phyloP scores from a whole-genome alignment of 2,888 invertebrate genomes.

The Hydropsyche betteni region DNA sequence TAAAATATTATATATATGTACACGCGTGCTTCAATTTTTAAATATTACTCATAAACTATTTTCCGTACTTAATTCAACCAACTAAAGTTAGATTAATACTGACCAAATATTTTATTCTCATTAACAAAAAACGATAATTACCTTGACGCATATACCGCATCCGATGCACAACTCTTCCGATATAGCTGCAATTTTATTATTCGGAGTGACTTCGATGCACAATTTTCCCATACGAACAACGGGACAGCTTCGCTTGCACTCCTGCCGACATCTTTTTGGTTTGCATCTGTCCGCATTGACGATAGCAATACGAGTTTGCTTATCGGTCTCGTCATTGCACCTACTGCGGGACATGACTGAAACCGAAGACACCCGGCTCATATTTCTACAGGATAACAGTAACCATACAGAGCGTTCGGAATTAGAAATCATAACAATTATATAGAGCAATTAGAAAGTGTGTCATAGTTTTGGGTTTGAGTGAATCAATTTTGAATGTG shows the following conservation, averaged over 20 bases:
- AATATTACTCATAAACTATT: no score
- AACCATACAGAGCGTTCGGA: no score
- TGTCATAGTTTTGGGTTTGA: background rate
- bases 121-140: conserved; percentile 56
- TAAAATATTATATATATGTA: no score
- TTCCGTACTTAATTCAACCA: no score
- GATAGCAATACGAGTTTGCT: conserved; percentile 96
- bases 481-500: background rate
- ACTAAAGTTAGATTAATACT: no score
- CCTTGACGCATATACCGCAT: conserved; percentile 99
- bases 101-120: background rate
- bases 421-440: no score
- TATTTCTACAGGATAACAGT: background rate
- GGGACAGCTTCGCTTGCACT: conserved; percentile 98
- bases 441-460: no score
- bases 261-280: conserved; percentile 98
- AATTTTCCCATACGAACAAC: conserved; percentile 99
- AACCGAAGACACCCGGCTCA: conserved; percentile 5
- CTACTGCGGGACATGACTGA: conserved; percentile 72
- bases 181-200: conserved; percentile 95
- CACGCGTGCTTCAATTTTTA: no score
- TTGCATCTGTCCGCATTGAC: conserved; percentile 98
- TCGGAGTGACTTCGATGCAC: conserved; percentile 96
- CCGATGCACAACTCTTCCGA: conserved; percentile 99
- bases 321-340: conserved; percentile 86